Base-by-base conservation (phyloP, 2,888 invertebrate species). In the Gari tellinella region DNA sequence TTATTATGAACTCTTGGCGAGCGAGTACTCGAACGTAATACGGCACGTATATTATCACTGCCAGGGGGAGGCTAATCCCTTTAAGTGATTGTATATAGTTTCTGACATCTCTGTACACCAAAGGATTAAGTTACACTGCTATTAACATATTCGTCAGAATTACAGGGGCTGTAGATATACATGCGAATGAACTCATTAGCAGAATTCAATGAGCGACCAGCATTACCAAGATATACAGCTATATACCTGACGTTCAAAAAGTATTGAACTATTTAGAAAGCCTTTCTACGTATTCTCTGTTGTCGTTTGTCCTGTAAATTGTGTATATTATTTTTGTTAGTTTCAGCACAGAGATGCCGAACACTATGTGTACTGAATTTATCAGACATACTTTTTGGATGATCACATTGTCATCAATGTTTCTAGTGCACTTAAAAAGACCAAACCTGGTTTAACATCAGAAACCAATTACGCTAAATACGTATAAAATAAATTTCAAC, bases 111-210 rank as follows among this genome's bases (percentile, higher is more conserved):
- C 23, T 38, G 21, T 58, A 51, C 52, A 23, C 51, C 7, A 51
- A 37, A 14, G 63, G 69, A 14, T 23, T 57, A n/a, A 41, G 63
- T 14, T 70, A 62, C 25, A 56, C 23, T 26, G 46, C 62, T 19
- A 41, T 69, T 40, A 69, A 51, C 2, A 62, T 41, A 10, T 41
- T 65, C 26, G 31, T 31, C 10, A 31, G 10, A 7, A 7, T 31
- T 4, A 31, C 31, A 31, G 31, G 31, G 5, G 31, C 5, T 31
- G 31, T 31, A 7, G 31, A 31, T 31, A 31, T 31, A 31, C 31
- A 31, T 10, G 4, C 31, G 10, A 31, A 31, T 31, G 31, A 10
- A 14, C 2, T 51, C 4, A 25, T 51, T 26, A 5, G n/a, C 4
- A 3, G 17, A 17, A 15, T 51, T 51, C 26, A 14, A 26, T 15